These are phyloP conservation scores for Motacilla tschutschensis DNA, from an alignment of 2,113 vertebrate genomes.

Conservation along the genomic window DNA sequence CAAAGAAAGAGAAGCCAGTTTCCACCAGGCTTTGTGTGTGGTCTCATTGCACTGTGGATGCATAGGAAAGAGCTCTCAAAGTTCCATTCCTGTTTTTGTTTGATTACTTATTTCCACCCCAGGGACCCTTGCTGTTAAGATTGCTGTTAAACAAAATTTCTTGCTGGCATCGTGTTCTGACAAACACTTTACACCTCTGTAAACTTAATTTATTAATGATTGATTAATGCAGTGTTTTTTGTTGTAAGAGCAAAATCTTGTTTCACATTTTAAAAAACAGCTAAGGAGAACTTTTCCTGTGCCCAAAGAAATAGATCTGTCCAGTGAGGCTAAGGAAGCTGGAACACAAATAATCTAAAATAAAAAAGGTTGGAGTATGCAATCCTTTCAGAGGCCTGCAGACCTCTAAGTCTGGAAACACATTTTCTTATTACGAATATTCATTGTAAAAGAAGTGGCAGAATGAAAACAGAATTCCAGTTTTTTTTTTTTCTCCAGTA, in stretches of 20 bases:
- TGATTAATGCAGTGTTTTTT: slow-evolving; percentile 42
- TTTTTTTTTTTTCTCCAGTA: background rate
- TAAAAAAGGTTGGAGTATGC: background rate
- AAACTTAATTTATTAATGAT: background rate
- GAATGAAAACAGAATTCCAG: background rate
- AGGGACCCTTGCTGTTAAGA: slow-evolving; percentile 51
- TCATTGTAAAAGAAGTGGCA: background rate
- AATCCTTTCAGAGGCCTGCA: background rate
- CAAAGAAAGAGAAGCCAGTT: background rate
- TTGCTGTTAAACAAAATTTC: slow-evolving; percentile 59
- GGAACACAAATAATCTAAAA: background rate
- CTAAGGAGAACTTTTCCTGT: slow-evolving; percentile 1
- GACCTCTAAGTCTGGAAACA: background rate
- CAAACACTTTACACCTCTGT: slow-evolving; percentile 62
- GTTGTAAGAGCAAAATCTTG: slow-evolving; percentile 52
- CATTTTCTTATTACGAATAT: background rate
- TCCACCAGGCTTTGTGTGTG: background rate
- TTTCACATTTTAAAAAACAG: slow-evolving; percentile 52
- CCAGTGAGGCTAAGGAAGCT: background rate
- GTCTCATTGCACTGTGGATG: background rate
- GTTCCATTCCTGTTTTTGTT: background rate
- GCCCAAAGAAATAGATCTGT: background rate
- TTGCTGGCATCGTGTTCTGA: slow-evolving; percentile 57
- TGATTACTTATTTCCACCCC: slow-evolving; percentile 53
- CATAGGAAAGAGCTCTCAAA: slow-evolving; percentile 29